Conservation (phyloP, 1,140 invertebrate genomes). For the Drosophila erecta region DNA sequence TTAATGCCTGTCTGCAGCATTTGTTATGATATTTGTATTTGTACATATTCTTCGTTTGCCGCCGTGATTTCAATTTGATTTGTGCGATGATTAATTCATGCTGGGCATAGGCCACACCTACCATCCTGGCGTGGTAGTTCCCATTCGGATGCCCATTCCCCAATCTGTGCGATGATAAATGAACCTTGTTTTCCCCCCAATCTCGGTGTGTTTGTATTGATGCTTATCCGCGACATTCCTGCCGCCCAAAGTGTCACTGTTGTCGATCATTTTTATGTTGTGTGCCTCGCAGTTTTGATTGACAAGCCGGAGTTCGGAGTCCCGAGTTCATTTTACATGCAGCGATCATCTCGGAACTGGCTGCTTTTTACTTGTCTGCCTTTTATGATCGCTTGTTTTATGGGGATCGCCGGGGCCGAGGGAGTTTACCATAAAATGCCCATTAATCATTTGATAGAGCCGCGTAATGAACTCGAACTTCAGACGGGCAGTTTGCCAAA, state of each 20-base stretch:
- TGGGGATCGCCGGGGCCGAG: slow-evolving; percentile 28
- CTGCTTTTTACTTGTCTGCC: slow-evolving; percentile 58
- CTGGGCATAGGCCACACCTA: slow-evolving; percentile 69
- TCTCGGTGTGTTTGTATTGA: slow-evolving; percentile 42
- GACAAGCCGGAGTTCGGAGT: slow-evolving; percentile 55
- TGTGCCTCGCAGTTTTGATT: slow-evolving; percentile 59
- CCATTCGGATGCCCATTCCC: slow-evolving; percentile 4
- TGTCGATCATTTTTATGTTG: slow-evolving; percentile 80
- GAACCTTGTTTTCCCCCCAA: slow-evolving; percentile 42
- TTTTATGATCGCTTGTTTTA: slow-evolving; percentile 72
- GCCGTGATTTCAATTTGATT: slow-evolving; percentile 67
- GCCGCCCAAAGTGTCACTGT: slow-evolving; percentile 81
- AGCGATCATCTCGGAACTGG: slow-evolving; percentile 40
- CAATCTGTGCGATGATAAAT: slow-evolving; percentile 63
- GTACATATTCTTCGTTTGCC: slow-evolving; percentile 14
- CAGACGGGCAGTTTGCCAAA: slow-evolving; percentile 7
- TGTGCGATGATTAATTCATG: slow-evolving; percentile 74
- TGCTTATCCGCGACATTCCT: slow-evolving; percentile 80
- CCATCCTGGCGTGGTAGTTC: slow-evolving; percentile 5
- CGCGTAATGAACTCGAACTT: slow-evolving; percentile 66
- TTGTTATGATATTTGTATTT: slow-evolving; percentile 68
- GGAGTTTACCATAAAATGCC: slow-evolving; percentile 72
- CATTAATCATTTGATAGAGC: slow-evolving; percentile 78
- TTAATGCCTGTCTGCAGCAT: slow-evolving; percentile 63
- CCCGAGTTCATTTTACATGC: slow-evolving; percentile 56